These are phyloP conservation scores for Pitta sordida DNA, from an alignment of 2,113 vertebrate species.

Conservation along the genomic window DNA sequence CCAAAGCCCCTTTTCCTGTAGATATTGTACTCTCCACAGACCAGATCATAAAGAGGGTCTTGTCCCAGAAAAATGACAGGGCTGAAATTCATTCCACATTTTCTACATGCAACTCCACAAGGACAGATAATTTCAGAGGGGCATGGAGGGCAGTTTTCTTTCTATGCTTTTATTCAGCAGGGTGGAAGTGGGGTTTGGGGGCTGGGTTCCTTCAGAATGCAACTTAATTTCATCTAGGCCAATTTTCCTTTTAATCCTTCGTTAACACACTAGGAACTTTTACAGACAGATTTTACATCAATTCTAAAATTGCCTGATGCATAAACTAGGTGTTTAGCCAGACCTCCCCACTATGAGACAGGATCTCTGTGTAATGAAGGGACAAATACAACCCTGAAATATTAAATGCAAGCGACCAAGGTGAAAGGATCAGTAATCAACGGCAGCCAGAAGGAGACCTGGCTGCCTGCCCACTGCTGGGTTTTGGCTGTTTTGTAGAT, in stretches of 20 bases:
- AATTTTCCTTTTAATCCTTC: neutral
- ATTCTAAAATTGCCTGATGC: neutral
- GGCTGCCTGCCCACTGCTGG: neutral
- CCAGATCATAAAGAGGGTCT: neutral
- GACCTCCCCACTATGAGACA: neutral
- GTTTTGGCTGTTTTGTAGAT: conserved; percentile 22
- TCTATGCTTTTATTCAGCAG: neutral
- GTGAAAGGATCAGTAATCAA: conserved; percentile 14
- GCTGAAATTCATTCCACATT: neutral
- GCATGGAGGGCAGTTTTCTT: neutral
- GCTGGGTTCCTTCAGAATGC: neutral
- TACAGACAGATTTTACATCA: neutral
- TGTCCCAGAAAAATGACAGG: neutral
- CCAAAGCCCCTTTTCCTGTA: neutral
- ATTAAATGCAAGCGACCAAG: neutral
- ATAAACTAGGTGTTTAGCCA: neutral
- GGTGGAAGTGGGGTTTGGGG: neutral
- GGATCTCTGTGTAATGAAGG: neutral
- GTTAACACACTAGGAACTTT: neutral
- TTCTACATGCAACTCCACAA: neutral
- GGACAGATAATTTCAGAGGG: neutral
- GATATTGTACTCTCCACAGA: neutral
- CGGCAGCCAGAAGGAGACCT: neutral
- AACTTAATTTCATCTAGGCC: neutral
- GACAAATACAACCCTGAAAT: neutral